Conservation (phyloP, 2,888 invertebrate species). For the Pachliopta kotzebuea region DNA sequence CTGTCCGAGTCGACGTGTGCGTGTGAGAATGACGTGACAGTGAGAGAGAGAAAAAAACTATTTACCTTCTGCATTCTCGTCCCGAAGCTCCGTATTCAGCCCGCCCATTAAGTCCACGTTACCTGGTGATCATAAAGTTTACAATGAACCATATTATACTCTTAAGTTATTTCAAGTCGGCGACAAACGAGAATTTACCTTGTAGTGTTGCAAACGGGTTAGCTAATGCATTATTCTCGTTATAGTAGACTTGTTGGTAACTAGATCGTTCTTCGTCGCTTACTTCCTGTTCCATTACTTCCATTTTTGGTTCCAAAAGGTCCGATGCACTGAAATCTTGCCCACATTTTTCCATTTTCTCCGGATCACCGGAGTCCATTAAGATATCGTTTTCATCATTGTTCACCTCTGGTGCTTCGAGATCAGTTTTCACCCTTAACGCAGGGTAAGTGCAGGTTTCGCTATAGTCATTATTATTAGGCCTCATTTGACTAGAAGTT, state of each 20-base stretch:
- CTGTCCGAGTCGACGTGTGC: slow-evolving; percentile 79
- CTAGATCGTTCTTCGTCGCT: slow-evolving; percentile 84
- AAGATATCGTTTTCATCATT: slow-evolving; percentile 73
- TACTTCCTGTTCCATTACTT: slow-evolving; percentile 84
- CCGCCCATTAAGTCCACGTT: slow-evolving; percentile 74
- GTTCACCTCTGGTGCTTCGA: slow-evolving; percentile 76
- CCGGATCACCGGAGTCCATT: slow-evolving; percentile 71
- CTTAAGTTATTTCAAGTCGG: neutral
- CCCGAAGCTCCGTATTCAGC: slow-evolving; percentile 66
- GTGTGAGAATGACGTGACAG: slow-evolving; percentile 69
- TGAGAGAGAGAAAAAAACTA: slow-evolving; percentile 46
- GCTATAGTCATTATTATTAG: slow-evolving; percentile 79
- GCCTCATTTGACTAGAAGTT: slow-evolving; percentile 81
- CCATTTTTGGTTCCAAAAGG: slow-evolving; percentile 84
- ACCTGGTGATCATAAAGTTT: slow-evolving; percentile 47
- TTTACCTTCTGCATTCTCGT: slow-evolving; percentile 74
- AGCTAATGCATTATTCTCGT: slow-evolving; percentile 69
- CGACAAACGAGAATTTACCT: slow-evolving; percentile 47
- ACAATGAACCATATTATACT: neutral
- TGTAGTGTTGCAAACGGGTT: slow-evolving; percentile 75
- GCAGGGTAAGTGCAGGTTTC: slow-evolving; percentile 73
- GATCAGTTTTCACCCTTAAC: slow-evolving; percentile 78
- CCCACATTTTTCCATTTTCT: slow-evolving; percentile 59
- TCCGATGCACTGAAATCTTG: slow-evolving; percentile 73
- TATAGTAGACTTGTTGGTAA: slow-evolving; percentile 67